A percentile compares a stretch with the other conserved stretches of the same genome.
phyloP scores from a whole-genome alignment of 2,797 vertebrate species.

The Bradypus variegatus region DNA sequence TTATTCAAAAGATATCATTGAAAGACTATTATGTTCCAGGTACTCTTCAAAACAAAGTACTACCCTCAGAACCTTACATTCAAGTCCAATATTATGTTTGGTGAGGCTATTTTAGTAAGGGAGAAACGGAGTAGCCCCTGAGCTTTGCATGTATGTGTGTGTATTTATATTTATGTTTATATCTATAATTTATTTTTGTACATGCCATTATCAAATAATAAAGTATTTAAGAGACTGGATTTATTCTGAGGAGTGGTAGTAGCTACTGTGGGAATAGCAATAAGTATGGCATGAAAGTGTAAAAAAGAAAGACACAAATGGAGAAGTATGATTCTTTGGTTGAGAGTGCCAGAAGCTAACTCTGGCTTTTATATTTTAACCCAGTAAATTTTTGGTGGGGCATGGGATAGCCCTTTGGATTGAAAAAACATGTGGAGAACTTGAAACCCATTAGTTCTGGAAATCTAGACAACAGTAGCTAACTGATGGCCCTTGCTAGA shows the following conservation, averaged over 20 bases:
- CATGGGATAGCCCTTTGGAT: neutral
- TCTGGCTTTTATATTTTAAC: conserved; percentile 6
- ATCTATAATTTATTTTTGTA: neutral
- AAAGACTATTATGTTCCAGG: neutral
- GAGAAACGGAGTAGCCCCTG: neutral
- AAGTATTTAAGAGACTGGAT: neutral
- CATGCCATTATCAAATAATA: neutral
- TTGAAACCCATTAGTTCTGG: neutral
- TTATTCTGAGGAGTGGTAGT: neutral
- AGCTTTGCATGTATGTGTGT: neutral
- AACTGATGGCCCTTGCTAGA: neutral
- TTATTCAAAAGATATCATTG: neutral
- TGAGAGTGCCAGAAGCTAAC: neutral
- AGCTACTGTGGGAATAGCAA: neutral
- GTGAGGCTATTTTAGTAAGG: neutral
- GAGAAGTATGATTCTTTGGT: neutral
- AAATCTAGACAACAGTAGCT: neutral
- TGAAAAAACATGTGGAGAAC: neutral
- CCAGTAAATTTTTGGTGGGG: neutral
- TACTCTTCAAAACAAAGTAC: neutral
- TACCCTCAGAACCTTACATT: neutral
- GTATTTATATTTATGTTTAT: neutral
- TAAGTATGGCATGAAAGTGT: neutral
- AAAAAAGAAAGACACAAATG: neutral
- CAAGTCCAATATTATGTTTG: neutral